Evolutionary conservation across 1,140 invertebrate species (phyloP).

Genomic region (Micrasema minimum): DNA sequence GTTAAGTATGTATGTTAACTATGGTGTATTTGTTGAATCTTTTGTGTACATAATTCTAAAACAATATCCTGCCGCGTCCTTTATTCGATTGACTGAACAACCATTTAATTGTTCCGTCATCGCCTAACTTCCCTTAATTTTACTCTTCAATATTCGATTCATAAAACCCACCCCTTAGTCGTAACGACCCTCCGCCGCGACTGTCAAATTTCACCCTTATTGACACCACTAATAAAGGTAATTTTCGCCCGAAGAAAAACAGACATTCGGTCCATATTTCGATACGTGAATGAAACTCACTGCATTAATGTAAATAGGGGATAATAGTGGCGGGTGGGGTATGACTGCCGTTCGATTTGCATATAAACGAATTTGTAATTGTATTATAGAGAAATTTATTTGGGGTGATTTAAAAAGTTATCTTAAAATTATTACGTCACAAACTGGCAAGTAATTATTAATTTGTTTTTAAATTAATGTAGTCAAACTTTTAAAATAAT

Average conservation of each 20-base stretch:
- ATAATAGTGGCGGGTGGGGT: constrained; percentile 30
- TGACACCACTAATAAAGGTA: neutral
- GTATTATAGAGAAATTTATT: constrained; percentile 26
- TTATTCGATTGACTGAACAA: constrained; percentile 45
- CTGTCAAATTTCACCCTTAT: constrained; percentile 10
- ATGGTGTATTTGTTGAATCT: neutral
- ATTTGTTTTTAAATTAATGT: no score
- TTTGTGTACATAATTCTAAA: neutral
- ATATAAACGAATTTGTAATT: constrained; percentile 40
- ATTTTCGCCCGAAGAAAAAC: neutral
- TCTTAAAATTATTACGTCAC: neutral
- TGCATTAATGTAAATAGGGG: constrained; percentile 30
- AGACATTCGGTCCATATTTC: neutral
- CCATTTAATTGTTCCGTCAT: constrained; percentile 52
- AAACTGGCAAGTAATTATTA: constrained; percentile 1
- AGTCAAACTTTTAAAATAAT: no score
- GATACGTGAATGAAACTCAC: constrained; percentile 14
- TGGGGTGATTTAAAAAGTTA: constrained; percentile 21
- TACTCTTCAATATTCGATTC: constrained; percentile 45
- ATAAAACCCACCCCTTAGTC: constrained; percentile 22
- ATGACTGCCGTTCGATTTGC: constrained; percentile 27
- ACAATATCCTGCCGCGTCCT: constrained; percentile 40
- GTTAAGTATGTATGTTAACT: no score
- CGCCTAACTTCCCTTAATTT: constrained; percentile 38
- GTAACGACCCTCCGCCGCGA: neutral